Base-by-base conservation (phyloP, 2,888 invertebrate genomes). In the Proisotoma minuta region DNA sequence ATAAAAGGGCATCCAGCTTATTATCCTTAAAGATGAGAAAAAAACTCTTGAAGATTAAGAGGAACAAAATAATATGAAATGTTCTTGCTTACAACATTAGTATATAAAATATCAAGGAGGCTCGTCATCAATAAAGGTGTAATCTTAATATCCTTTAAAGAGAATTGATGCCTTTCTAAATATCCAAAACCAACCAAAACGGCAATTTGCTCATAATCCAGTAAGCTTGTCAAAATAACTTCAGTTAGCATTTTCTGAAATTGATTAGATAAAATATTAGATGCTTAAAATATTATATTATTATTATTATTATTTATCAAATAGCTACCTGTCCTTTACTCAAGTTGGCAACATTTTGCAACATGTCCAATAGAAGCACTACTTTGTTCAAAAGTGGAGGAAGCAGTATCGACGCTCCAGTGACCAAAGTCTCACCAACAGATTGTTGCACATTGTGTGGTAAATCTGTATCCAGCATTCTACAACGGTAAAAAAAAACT, bases 331-430 rank as follows among this genome's bases (percentile, higher is more conserved):
- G 84, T 47, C 85, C 84, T 70, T 80, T 79, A 8, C 83, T 80
- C 8, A 84, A 77, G 47, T 78, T 78, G 18, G 81, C 79, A 2
- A 81, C 81, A 68, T 81, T 79, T 0, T 84, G 82, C 28, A 85
- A 76, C 68, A 84, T 78, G 3, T 81, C 78, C 68, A 83, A 81
- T 29, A 85, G 76, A 51, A 85, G 78, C 70, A 82, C 81, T 75
- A 85, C 81, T 57, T 84, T 78, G 75, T 84, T 84, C 58, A 79
- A 78, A 8, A 84, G 76, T 29, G 83, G 81, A 1, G 85, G 85
- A 29, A 85, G 76, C 20, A 85, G 77, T 60, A 84, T 76, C 1
- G 82, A 79, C 0, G 84, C 83, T 20, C 85, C 85, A 12, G 83
- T 79, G 23, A 81, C 80, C 43, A 85, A 77, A 20, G 84, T 81